Evolutionary conservation across 2,797 vertebrate genomes (phyloP).

Genomic region (Melanogrammus aeglefinus): DNA sequence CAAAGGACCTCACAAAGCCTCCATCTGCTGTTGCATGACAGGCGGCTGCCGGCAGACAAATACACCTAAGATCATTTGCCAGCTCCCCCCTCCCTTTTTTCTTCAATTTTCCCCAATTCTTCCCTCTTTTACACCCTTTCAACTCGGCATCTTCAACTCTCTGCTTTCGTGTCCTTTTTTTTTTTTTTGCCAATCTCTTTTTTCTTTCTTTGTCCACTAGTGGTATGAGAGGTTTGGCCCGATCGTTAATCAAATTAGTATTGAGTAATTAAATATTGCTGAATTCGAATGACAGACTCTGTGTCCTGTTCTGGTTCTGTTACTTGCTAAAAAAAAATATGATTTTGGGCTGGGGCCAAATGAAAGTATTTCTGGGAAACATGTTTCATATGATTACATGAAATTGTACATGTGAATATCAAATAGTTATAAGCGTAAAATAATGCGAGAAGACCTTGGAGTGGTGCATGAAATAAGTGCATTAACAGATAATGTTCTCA

Average conservation of each 20-base stretch:
- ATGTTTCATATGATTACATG: not conserved
- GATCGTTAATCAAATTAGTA: constrained; percentile 20
- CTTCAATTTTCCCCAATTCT: not conserved
- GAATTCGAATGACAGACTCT: constrained; percentile 27
- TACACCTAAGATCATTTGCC: no score
- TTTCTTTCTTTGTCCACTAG: not conserved
- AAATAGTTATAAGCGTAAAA: not conserved
- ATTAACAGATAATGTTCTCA: not conserved
- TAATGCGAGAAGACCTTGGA: not conserved
- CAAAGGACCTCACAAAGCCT: not conserved
- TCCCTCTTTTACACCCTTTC: not conserved
- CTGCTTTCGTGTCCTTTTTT: constrained; percentile 12
- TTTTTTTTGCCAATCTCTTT: not conserved
- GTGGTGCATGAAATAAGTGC: not conserved
- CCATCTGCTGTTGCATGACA: no score
- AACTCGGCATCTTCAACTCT: not conserved
- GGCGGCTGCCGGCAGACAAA: no score
- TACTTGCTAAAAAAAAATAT: not conserved
- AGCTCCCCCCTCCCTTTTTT: no score
- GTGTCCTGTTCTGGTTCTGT: not conserved
- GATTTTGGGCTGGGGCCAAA: not conserved
- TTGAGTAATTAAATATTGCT: constrained; percentile 35
- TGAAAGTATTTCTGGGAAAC: not conserved
- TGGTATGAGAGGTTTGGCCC: constrained; percentile 24
- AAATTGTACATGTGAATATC: not conserved